phyloP scores from a whole-genome alignment of 2,888 invertebrate species.

The Aradus depressus region DNA sequence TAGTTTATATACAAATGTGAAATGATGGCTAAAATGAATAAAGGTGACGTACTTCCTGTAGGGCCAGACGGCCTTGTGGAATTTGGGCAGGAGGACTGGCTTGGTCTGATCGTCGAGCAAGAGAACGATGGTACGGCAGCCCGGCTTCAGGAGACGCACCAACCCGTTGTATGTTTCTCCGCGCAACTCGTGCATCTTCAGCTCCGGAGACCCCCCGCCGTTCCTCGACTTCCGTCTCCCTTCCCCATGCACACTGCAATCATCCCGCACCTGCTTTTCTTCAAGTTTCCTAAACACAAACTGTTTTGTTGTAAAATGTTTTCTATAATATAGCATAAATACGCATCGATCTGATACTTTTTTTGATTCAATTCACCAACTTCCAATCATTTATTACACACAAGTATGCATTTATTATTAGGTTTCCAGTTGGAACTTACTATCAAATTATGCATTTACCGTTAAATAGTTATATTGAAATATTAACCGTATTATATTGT shows the following conservation, averaged over 20 bases:
- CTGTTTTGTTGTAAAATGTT: neutral
- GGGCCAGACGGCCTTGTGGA: conserved; percentile 89
- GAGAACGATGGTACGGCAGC: conserved; percentile 84
- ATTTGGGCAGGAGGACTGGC: conserved; percentile 74
- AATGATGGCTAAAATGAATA: neutral
- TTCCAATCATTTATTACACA: too few species aligned
- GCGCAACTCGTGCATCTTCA: conserved; percentile 79
- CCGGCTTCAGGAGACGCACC: conserved; percentile 77
- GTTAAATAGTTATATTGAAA: too few species aligned
- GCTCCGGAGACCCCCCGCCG: conserved; percentile 45
- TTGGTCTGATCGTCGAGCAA: conserved; percentile 82
- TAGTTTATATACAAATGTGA: conserved; percentile 1
- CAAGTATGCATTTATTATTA: too few species aligned
- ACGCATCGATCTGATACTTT: too few species aligned
- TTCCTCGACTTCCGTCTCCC: conserved; percentile 31
- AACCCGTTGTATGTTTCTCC: conserved; percentile 93
- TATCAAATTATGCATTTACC: too few species aligned
- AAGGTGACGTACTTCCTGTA: conserved; percentile 67
- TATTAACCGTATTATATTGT: too few species aligned
- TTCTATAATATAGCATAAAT: too few species aligned
- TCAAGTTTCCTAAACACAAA: conserved; percentile 42
- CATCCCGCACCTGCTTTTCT: conserved; percentile 44
- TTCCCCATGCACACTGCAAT: conserved; percentile 34
- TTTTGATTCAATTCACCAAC: too few species aligned
- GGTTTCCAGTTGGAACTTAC: too few species aligned